Evolutionary conservation across 2,113 vertebrate genomes (phyloP), one percentile per base, ranked within the genome.

Genomic region (Ciconia maguari): DNA sequence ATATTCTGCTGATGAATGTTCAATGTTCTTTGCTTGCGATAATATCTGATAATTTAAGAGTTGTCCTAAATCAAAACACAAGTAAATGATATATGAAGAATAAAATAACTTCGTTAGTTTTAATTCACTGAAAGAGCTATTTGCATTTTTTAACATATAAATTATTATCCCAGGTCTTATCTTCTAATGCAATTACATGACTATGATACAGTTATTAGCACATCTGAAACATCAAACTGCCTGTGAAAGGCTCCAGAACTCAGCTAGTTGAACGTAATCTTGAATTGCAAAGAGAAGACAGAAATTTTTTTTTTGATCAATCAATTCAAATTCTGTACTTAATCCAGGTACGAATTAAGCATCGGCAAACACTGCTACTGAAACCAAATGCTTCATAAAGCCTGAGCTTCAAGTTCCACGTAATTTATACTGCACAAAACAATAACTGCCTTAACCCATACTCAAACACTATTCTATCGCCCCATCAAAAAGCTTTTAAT

Each of bases 81-180:
- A 91, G 57, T 68, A 57, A 94, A 69, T 65, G 57, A 87, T 82
- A 91, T 11, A 79, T 17, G 74, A 66, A 94, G 82, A 89, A 93
- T 74, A 71, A 90, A 95, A 34, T 1, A 80, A 38, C 32, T 21
- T 91, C 1, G 0, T 74, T 84, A 72, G 58, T 26, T 93, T 89
- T 75, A 87, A 34, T 55, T 70, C 83, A 48, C 69, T 6, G 3
- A 54, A 89, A 83, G 42, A 89, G 42, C 22, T 51, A 94, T 89
- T 79, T 96, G 88, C 92, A 95, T 96, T 95, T 96, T 95, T 96
- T 95, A 91, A 90, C 92, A 91, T 77, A 93, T 46, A 77, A 87
- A 93, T 86, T 80, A 96, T 93, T 65, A 96, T 93, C 87, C 80
- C 34, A 57, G 61, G 48, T 82, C 90, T 92, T 96, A 97, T 96